Conservation (phyloP, 2,888 invertebrate genomes). For the Dasysyrphus albostriatus region DNA sequence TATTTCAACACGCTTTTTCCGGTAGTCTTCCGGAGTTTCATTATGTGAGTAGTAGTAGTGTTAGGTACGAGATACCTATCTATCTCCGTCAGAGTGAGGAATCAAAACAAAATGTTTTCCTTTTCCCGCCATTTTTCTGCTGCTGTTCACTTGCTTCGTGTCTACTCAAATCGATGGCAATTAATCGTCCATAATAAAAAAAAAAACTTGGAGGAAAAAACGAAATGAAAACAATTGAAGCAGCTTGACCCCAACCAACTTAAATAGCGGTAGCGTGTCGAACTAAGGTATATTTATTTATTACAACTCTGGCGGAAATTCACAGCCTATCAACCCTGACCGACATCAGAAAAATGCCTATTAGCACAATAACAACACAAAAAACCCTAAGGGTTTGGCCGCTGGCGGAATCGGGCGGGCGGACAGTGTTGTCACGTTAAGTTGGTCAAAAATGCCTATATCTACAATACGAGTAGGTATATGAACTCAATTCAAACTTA, state of each 20-base stretch:
- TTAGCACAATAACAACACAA: conserved; percentile 26
- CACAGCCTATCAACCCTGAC: conserved; percentile 74
- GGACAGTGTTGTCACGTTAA: conserved; percentile 27
- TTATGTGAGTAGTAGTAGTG: not conserved
- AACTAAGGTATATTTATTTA: conserved; percentile 30
- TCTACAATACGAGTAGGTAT: not conserved
- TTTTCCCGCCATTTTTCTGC: conserved; percentile 1
- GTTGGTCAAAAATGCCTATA: conserved; percentile 49
- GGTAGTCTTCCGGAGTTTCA: conserved; percentile 59
- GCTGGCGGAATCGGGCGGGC: not conserved
- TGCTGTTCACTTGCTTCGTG: not conserved
- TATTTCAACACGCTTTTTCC: conserved; percentile 60
- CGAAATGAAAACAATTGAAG: conserved; percentile 51
- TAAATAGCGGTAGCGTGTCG: conserved; percentile 49
- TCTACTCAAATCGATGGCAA: conserved; percentile 63
- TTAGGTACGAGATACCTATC: not conserved
- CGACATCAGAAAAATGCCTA: conserved; percentile 57
- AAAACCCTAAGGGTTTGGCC: conserved; percentile 30
- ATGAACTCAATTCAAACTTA: conserved; percentile 41
- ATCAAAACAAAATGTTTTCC: conserved; percentile 62
- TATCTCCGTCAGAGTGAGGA: conserved; percentile 13
- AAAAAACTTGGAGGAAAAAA: conserved; percentile 29
- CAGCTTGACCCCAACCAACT: conserved; percentile 54
- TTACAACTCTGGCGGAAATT: conserved; percentile 55
- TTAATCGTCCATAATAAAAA: conserved; percentile 58